Evolutionary conservation across 2,888 invertebrate species (phyloP), one percentile per base, ranked within the genome.

Genomic region (Anthoptus insignis): DNA sequence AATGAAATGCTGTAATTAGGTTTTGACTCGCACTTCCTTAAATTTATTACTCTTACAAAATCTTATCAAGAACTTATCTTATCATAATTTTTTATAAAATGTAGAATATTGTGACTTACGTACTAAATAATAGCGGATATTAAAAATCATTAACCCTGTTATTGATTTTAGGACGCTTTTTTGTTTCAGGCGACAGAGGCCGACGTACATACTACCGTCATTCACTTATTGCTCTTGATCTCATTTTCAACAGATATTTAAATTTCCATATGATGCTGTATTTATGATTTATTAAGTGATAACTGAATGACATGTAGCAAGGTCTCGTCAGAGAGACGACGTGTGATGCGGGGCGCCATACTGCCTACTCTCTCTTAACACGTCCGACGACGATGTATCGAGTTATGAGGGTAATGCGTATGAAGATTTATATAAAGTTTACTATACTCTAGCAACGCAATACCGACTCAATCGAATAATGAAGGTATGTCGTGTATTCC

Each of bases 361-460:
- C 32, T 21, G 8, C 19, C 42, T 42, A 16, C 3, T 42, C 1
- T 19, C 19, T 42, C 16, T 9, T 16, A 11, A 19, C 11, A 19
- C 42, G 16, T 19, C 42, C 42, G 19, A 42, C 42, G 42, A 19
- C 42, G 42, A 42, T 42, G 42, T 67, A 59, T 57, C 42, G 69
- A 76, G 76, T 76, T 77, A 74, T 76, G 8, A 50, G 16, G 29
- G 47, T 2, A 42, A 42, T 42, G 19, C 11, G 42, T 42, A 42
- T 42, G 42, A 42, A 19, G 42, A 16, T 42, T n/a, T 42, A 16
- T 19, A 19, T 42, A 42, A 19, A 11, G 4, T 39, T 39, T 39
- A 39, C 7, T 14, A 14, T n/a, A 37, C 37, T 7, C 37, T 7
- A 14, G 37, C 14, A 37, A 14, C 2, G 16, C 9, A 42, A 42